Conservation (phyloP, 2,888 invertebrate species). For the Cetonia aurata region DNA sequence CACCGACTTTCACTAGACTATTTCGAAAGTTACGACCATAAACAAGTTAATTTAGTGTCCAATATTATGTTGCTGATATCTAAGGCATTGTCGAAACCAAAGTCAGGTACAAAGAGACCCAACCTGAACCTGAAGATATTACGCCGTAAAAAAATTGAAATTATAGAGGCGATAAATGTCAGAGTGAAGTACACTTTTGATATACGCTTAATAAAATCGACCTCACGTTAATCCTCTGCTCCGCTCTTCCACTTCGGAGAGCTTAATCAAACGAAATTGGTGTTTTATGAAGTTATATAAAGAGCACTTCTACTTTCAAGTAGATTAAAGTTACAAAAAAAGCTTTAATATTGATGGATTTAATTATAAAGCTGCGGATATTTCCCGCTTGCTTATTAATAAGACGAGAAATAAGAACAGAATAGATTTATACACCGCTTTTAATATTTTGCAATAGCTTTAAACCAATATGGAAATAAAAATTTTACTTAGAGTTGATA, state of each 20-base stretch:
- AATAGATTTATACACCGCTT: too few species aligned
- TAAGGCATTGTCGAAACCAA: conserved; percentile 7
- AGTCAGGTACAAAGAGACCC: background rate
- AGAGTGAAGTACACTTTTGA: conserved; percentile 32
- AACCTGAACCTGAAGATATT: conserved; percentile 2
- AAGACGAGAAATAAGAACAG: too few species aligned
- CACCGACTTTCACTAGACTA: background rate
- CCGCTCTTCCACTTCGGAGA: conserved; percentile 5
- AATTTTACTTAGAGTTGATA: too few species aligned
- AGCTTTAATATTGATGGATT: too few species aligned
- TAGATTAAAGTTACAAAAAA: background rate
- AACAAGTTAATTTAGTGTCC: conserved; percentile 42
- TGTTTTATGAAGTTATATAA: conserved; percentile 27
- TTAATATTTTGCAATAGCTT: too few species aligned
- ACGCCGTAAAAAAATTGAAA: conserved; percentile 40
- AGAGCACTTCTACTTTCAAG: background rate
- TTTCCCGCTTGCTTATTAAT: too few species aligned
- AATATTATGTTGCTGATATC: conserved; percentile 4
- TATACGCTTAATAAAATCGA: conserved; percentile 36
- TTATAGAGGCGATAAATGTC: conserved; percentile 42
- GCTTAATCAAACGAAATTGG: conserved; percentile 6
- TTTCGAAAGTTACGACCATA: conserved; percentile 34
- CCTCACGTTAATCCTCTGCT: conserved; percentile 14
- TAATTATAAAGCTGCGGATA: too few species aligned
- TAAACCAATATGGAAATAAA: too few species aligned